Conservation (phyloP, 2,113 vertebrate genomes). For the Lycaon pictus region DNA sequence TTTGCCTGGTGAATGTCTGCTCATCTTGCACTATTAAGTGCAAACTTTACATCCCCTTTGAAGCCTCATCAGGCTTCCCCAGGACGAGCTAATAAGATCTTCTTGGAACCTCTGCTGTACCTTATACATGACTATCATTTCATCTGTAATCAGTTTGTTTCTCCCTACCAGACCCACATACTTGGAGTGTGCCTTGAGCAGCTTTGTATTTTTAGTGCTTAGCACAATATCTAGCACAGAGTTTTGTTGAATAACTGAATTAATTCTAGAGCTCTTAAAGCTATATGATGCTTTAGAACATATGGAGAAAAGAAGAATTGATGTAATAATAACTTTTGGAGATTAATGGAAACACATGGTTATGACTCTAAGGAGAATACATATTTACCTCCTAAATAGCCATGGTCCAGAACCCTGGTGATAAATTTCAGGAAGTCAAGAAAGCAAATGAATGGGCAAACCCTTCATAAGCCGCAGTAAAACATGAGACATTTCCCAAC, state of each 20-base stretch:
- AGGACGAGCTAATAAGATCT: slow-evolving; percentile 39
- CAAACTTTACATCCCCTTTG: slow-evolving; percentile 3
- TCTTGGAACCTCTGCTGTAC: not conserved
- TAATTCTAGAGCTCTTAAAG: slow-evolving; percentile 54
- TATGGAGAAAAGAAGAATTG: not conserved
- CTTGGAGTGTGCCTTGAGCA: not conserved
- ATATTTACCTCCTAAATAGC: slow-evolving; percentile 26
- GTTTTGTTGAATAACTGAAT: not conserved
- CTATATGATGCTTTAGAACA: not conserved
- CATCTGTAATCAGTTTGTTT: slow-evolving; percentile 19
- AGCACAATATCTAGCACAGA: slow-evolving; percentile 12
- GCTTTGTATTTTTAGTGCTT: slow-evolving; percentile 4
- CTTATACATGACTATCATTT: not conserved
- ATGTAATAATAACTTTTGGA: slow-evolving; percentile 21
- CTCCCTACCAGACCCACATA: not conserved
- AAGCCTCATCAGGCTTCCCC: slow-evolving; percentile 19
- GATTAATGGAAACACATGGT: slow-evolving; percentile 4
- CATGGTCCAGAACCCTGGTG: slow-evolving; percentile 18
- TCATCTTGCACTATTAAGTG: not conserved
- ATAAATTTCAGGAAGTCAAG: slow-evolving; percentile 49
- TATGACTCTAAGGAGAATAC: slow-evolving; percentile 15
- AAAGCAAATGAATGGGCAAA: slow-evolving; percentile 28
- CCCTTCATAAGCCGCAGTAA: slow-evolving; percentile 34
- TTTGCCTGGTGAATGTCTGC: slow-evolving; percentile 36
- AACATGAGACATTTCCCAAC: not conserved